A percentile compares a stretch with the other conserved stretches of the same genome.
phyloP scores from a whole-genome alignment of 2,797 vertebrate species.

The Bryconaethiops microstoma region DNA sequence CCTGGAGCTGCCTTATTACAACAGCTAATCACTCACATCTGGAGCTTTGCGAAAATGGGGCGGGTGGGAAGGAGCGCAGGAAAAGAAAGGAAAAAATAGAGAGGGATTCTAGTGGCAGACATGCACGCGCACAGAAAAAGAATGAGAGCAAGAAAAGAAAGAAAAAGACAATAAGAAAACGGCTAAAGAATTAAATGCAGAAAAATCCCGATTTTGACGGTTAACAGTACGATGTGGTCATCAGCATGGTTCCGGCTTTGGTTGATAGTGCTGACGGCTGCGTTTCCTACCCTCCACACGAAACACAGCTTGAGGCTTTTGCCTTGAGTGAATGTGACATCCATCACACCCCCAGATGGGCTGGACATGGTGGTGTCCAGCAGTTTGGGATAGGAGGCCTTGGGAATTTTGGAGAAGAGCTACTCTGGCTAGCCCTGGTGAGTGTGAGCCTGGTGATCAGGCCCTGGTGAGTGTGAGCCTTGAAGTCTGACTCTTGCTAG shows the following conservation, averaged over 20 bases:
- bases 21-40: constrained; percentile 48
- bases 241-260: neutral
- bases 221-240: neutral
- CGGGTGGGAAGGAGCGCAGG: neutral
- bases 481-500: neutral
- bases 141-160: neutral
- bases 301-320: neutral
- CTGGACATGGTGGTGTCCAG: neutral
- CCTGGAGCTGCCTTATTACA: constrained; percentile 46
- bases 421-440: neutral
- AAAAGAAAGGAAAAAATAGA: constrained; percentile 11
- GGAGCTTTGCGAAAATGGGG: constrained; percentile 21
- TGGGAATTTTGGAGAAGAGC: neutral
- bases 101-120: neutral
- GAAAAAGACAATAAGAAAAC: neutral
- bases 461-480: too few species aligned
- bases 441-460: too few species aligned
- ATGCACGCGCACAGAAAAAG: neutral
- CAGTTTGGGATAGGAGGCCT: neutral
- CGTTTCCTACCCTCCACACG: neutral
- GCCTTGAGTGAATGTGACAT: neutral
- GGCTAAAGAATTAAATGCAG: neutral
- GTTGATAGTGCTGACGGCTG: neutral
- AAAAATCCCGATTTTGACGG: neutral
- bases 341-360: neutral